Conservation (phyloP, 1,140 invertebrate species). For the Dolichoris vasculosae region DNA sequence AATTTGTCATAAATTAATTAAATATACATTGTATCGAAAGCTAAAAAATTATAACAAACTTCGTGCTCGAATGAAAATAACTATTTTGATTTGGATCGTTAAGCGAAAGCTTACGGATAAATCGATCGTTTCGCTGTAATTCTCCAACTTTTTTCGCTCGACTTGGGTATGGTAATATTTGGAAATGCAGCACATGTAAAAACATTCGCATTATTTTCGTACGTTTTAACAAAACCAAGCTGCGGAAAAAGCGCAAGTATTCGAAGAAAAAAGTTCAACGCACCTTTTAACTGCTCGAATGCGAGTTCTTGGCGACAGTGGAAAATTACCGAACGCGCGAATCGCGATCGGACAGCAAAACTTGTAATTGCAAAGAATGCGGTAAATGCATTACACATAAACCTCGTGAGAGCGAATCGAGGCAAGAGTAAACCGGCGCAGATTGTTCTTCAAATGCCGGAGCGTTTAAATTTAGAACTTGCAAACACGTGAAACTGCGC, state of each 20-base stretch:
- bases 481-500: conserved; percentile 18
- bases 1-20: too few relatives aligned
- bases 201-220: neutral
- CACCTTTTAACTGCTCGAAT: neutral
- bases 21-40: too few relatives aligned
- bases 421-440: neutral
- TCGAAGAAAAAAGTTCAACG: conserved; percentile 34
- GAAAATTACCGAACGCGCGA: conserved; percentile 36
- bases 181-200: neutral
- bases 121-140: too few relatives aligned
- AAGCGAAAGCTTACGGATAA: too few relatives aligned
- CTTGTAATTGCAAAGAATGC: conserved; percentile 43
- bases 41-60: too few relatives aligned
- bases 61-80: too few relatives aligned
- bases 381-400: conserved; percentile 28
- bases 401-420: neutral
- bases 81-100: too few relatives aligned
- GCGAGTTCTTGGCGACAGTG: neutral
- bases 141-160: too few relatives aligned
- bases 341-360: neutral
- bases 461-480: conserved; percentile 39
- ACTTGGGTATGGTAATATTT: too few relatives aligned
- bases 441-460: conserved; percentile 27
- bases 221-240: neutral
- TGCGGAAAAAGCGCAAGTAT: neutral